A percentile compares a stretch with the other conserved stretches of the same genome.
Conservation (phyloP, 2,888 invertebrate species). For the Hecatera dysodea region DNA sequence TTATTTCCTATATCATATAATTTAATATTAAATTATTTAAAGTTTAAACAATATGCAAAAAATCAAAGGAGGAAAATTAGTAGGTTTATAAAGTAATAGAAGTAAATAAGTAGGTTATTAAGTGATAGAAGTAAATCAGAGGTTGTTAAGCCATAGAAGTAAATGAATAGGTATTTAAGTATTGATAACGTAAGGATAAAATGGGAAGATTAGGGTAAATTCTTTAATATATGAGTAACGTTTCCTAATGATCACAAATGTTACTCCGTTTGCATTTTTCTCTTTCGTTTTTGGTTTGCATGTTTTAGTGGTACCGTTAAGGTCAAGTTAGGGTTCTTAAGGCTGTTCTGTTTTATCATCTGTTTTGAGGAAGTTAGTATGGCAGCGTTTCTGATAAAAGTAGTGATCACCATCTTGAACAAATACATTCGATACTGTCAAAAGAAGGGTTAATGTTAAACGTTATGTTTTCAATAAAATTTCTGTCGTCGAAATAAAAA, state of each 20-base stretch:
- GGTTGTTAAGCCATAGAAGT: too few relatives aligned
- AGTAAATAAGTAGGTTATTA: too few relatives aligned
- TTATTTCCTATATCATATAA: too few relatives aligned
- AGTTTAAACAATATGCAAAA: too few relatives aligned
- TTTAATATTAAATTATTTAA: too few relatives aligned
- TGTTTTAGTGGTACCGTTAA: background rate
- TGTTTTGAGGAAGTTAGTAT: too few relatives aligned
- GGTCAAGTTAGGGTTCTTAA: too few relatives aligned
- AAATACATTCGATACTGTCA: background rate
- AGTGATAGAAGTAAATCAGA: too few relatives aligned
- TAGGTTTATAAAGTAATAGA: too few relatives aligned
- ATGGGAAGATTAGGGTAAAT: background rate
- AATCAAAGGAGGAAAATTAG: too few relatives aligned
- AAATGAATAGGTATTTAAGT: constrained; percentile 5
- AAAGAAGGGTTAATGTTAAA: background rate
- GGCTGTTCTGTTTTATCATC: too few relatives aligned
- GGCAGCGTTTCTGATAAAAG: too few relatives aligned
- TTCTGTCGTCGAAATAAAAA: constrained; percentile 2
- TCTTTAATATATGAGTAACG: background rate
- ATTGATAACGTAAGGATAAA: background rate
- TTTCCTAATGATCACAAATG: background rate
- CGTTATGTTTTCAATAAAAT: background rate
- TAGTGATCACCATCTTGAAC: background rate
- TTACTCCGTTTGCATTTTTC: constrained; percentile 7
- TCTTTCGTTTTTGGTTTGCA: constrained; percentile 15